phyloP scores from a whole-genome alignment of 2,797 vertebrate species.

The Coranthus polyacanthus region DNA sequence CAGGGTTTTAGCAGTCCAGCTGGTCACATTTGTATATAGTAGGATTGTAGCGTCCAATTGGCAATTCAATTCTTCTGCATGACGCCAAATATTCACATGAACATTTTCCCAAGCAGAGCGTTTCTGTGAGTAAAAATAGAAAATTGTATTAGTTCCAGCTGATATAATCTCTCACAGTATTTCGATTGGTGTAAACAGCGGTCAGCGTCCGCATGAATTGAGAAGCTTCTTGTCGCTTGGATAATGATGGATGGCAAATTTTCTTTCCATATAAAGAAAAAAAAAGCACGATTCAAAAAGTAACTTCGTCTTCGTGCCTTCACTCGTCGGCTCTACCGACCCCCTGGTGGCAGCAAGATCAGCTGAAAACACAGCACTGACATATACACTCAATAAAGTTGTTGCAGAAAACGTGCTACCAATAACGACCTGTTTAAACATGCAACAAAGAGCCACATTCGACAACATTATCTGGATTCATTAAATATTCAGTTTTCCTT shows the following conservation, averaged over 20 bases:
- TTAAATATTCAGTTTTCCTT: too few relatives aligned
- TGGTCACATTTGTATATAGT: slow-evolving; percentile 45
- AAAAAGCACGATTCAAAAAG: background rate
- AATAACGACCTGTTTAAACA: background rate
- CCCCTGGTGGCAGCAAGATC: background rate
- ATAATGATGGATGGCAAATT: background rate
- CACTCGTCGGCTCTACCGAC: too few relatives aligned
- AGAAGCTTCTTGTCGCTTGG: background rate
- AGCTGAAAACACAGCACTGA: background rate
- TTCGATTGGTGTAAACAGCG: slow-evolving; percentile 4
- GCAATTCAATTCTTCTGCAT: slow-evolving; percentile 24
- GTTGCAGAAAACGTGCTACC: background rate
- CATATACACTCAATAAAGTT: background rate
- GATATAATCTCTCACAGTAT: slow-evolving; percentile 28
- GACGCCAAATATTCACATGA: slow-evolving; percentile 28
- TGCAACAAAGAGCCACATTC: too few relatives aligned
- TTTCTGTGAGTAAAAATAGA: slow-evolving; percentile 34
- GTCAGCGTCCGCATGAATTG: background rate
- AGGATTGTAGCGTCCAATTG: slow-evolving; percentile 43
- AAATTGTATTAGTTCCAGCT: slow-evolving; percentile 19
- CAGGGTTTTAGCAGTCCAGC: slow-evolving; percentile 47
- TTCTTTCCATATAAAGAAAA: background rate
- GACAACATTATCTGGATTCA: too few relatives aligned
- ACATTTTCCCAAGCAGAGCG: slow-evolving; percentile 20
- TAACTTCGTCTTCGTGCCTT: too few relatives aligned